Percentiles rank a stretch among this genome's conserved stretches.
phyloP scores from a whole-genome alignment of 2,888 invertebrate genomes.

The Eubasilissa splendida region DNA sequence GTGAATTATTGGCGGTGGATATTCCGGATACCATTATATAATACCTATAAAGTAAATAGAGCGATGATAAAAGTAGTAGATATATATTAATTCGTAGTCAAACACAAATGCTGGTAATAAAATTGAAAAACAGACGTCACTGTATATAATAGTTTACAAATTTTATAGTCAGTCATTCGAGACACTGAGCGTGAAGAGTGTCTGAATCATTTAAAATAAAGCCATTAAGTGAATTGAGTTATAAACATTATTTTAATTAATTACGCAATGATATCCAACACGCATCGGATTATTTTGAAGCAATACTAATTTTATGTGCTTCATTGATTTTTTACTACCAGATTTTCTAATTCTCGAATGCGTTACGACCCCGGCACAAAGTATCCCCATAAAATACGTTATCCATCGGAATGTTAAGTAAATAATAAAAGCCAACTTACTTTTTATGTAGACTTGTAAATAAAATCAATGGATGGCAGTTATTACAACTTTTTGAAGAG shows the following conservation, averaged over 20 bases:
- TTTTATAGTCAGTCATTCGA: too few species aligned
- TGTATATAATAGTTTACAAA: too few species aligned
- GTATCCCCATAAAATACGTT: background rate
- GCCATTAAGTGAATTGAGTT: slow-evolving; percentile 47
- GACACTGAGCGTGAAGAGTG: too few species aligned
- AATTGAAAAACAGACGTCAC: too few species aligned
- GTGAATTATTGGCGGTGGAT: too few species aligned
- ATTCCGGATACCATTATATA: too few species aligned
- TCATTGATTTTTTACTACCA: slow-evolving; percentile 42
- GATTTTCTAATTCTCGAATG: background rate
- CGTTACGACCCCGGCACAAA: background rate
- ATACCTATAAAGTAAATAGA: too few species aligned
- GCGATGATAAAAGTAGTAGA: too few species aligned
- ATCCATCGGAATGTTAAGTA: slow-evolving; percentile 28
- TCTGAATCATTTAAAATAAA: slow-evolving; percentile 7
- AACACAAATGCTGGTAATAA: too few species aligned
- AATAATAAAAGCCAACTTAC: slow-evolving; percentile 6
- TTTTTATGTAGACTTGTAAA: slow-evolving; percentile 32
- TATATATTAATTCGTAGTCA: too few species aligned
- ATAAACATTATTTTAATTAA: slow-evolving; percentile 46
- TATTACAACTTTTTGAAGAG: background rate
- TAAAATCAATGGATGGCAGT: slow-evolving; percentile 27
- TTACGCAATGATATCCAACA: slow-evolving; percentile 7
- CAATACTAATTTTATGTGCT: slow-evolving; percentile 39
- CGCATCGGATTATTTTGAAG: background rate